Evolutionary conservation across 2,797 vertebrate species (phyloP).

Genomic region (Clarias laeviceps): DNA sequence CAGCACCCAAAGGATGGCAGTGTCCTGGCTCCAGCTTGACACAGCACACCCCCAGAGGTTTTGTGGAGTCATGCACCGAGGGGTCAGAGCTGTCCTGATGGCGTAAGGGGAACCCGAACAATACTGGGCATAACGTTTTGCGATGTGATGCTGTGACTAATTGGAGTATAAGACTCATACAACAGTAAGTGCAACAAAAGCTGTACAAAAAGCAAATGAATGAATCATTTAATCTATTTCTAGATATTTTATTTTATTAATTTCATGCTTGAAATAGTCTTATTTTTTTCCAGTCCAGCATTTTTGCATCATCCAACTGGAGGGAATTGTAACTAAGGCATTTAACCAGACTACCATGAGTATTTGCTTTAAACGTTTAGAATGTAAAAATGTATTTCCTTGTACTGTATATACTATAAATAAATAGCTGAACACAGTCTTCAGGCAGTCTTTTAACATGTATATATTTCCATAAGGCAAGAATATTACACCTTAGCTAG

Average conservation of each 20-base stretch:
- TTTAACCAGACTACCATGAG: not conserved
- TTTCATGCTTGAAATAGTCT: not conserved
- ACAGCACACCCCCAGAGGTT: too few relatives aligned
- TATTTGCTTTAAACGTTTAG: not conserved
- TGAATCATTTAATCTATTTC: not conserved
- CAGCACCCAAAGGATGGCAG: too few relatives aligned
- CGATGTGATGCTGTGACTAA: too few relatives aligned
- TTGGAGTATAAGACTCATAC: too few relatives aligned
- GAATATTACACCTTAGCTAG: not conserved
- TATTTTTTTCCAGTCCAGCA: not conserved
- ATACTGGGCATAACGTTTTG: too few relatives aligned
- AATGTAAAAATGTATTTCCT: not conserved
- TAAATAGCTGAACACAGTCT: not conserved
- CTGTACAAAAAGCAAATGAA: not conserved
- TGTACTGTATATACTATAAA: not conserved
- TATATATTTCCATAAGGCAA: not conserved
- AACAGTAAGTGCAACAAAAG: too few relatives aligned
- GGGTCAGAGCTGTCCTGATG: too few relatives aligned
- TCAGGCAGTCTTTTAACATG: not conserved
- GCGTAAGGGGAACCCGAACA: too few relatives aligned
- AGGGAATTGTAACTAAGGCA: not conserved
- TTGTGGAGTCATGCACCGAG: too few relatives aligned
- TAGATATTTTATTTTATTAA: not conserved
- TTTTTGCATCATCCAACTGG: not conserved
- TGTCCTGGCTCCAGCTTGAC: too few relatives aligned